Percentiles rank a stretch among this genome's conserved stretches.
phyloP scores from a whole-genome alignment of 2,113 vertebrate species.

The Oxyura jamaicensis region DNA sequence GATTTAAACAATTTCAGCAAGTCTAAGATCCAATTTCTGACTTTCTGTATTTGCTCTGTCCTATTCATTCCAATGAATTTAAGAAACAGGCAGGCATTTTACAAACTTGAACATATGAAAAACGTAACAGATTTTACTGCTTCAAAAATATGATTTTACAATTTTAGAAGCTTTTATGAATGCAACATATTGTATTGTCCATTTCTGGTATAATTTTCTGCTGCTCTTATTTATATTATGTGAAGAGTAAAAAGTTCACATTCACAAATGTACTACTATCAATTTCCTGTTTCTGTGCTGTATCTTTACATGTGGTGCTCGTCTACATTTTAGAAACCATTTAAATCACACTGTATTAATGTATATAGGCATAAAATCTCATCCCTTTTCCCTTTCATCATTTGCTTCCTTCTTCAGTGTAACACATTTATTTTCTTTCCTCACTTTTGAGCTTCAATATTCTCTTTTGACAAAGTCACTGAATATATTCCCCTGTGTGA shows the following conservation, averaged over 20 bases:
- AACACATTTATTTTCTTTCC: neutral
- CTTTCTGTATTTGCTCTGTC: neutral
- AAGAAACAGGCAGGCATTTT: neutral
- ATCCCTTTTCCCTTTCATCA: neutral
- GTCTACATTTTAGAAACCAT: neutral
- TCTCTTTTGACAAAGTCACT: neutral
- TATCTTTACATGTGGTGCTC: neutral
- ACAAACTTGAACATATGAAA: neutral
- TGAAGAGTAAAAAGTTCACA: neutral
- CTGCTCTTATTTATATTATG: neutral
- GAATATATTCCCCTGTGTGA: neutral
- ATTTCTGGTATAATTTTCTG: neutral
- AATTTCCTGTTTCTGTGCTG: neutral
- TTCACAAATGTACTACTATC: neutral
- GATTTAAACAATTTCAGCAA: neutral
- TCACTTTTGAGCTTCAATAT: neutral
- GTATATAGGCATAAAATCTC: neutral
- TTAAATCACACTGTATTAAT: neutral
- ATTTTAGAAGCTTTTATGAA: neutral
- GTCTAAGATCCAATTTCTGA: neutral
- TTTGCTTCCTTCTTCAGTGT: neutral
- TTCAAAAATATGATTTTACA: neutral
- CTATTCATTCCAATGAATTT: neutral
- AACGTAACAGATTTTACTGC: neutral
- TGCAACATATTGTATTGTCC: neutral